phyloP scores from a whole-genome alignment of 2,888 invertebrate species.

The Microplitis manilae region DNA sequence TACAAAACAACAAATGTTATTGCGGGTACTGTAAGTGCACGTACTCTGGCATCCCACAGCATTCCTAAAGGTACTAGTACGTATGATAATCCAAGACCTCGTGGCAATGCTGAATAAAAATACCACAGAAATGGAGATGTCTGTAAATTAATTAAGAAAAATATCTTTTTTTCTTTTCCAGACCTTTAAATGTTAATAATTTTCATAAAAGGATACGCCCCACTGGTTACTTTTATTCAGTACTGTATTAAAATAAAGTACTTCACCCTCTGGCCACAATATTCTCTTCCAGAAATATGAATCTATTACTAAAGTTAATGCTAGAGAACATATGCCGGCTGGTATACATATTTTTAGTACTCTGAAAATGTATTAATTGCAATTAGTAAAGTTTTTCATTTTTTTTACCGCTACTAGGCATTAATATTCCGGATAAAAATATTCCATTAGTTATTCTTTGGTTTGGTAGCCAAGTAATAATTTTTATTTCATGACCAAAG shows the following conservation, averaged over 20 bases:
- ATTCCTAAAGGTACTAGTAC: slow-evolving; percentile 85
- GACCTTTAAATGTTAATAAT: not conserved
- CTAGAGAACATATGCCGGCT: slow-evolving; percentile 79
- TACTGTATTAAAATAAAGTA: slow-evolving; percentile 95
- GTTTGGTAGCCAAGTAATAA: too few species aligned
- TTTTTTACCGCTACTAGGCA: too few species aligned
- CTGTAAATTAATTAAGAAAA: slow-evolving; percentile 74
- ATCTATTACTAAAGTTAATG: slow-evolving; percentile 85
- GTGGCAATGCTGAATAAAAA: slow-evolving; percentile 96
- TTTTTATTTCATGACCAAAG: too few species aligned
- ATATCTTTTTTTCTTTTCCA: slow-evolving; percentile 23
- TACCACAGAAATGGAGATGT: slow-evolving; percentile 98
- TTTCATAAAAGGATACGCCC: slow-evolving; percentile 89
- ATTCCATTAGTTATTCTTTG: too few species aligned
- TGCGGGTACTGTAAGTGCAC: slow-evolving; percentile 81
- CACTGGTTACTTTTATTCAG: slow-evolving; percentile 95
- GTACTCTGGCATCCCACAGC: slow-evolving; percentile 80
- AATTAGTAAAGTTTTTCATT: too few species aligned
- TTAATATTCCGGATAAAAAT: too few species aligned
- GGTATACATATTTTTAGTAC: slow-evolving; percentile 82
- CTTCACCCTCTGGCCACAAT: slow-evolving; percentile 98
- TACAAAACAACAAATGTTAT: slow-evolving; percentile 89
- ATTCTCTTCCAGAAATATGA: slow-evolving; percentile 93
- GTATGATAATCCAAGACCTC: slow-evolving; percentile 88
- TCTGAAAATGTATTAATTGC: slow-evolving; percentile 73